Conservation (phyloP, 2,113 vertebrate species). For the Microtus richardsoni region DNA sequence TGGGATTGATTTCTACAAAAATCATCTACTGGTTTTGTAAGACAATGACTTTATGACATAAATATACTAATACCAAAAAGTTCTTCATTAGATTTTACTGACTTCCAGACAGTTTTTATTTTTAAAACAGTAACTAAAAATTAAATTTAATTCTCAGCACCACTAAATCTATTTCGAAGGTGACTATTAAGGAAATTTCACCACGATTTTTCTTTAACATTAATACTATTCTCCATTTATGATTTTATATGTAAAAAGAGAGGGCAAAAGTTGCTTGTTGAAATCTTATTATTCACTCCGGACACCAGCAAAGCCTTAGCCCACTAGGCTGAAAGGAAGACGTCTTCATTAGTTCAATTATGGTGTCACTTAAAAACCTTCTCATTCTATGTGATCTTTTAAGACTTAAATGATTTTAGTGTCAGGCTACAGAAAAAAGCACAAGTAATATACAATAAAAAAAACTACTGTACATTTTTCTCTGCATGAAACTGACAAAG, state of each 20-base stretch:
- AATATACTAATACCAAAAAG: background rate
- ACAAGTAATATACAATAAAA: conserved; percentile 21
- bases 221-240: background rate
- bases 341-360: conserved; percentile 40
- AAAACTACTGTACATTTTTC: background rate
- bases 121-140: conserved; percentile 30
- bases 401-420: conserved; percentile 38
- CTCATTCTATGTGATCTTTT: conserved; percentile 38
- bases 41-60: background rate
- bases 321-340: background rate
- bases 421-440: conserved; percentile 46
- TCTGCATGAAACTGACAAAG: background rate
- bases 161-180: conserved; percentile 40
- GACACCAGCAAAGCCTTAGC: background rate
- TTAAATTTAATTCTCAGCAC: background rate
- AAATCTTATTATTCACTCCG: background rate
- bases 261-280: background rate
- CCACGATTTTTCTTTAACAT: conserved; percentile 22
- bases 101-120: conserved; percentile 33
- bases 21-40: conserved; percentile 31
- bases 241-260: background rate
- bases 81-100: background rate
- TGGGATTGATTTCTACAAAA: conserved; percentile 41
- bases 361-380: conserved; percentile 12
- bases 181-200: background rate